Evolutionary conservation across 2,113 vertebrate species (phyloP).

Genomic region (Hoplias malabaricus): DNA sequence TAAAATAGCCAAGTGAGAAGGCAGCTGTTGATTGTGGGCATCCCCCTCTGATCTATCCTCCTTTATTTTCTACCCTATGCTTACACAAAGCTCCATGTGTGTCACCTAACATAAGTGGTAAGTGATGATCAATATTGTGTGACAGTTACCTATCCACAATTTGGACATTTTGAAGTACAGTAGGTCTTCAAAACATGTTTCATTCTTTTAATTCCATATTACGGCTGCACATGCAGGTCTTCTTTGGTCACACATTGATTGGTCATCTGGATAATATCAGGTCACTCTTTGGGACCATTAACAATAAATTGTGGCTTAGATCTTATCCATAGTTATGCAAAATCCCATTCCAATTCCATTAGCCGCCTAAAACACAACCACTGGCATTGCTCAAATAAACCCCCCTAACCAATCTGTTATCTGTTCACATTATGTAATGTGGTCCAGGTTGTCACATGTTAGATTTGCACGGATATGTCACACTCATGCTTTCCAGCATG

Average conservation of each 20-base stretch:
- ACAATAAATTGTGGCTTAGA: not conserved
- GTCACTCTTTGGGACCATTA: not conserved
- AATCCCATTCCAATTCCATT: not conserved
- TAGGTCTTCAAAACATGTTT: too few species aligned
- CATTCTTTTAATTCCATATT: not conserved
- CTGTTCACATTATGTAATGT: constrained; percentile 1
- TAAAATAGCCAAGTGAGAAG: too few species aligned
- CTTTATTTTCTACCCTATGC: too few species aligned
- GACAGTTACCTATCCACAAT: too few species aligned
- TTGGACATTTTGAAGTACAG: too few species aligned
- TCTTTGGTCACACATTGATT: not conserved
- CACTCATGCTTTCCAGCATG: constrained; percentile 4
- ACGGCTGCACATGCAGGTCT: not conserved
- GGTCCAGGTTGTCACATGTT: constrained; percentile 1
- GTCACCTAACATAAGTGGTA: too few species aligned
- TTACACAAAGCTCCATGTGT: too few species aligned
- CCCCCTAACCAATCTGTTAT: not conserved
- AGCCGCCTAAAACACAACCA: not conserved
- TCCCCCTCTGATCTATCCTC: too few species aligned
- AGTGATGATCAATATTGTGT: too few species aligned
- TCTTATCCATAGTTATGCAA: not conserved
- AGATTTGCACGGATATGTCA: not conserved
- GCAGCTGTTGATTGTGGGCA: too few species aligned
- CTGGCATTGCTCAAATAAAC: not conserved
- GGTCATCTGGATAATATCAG: not conserved